Base-by-base conservation (phyloP, 1,140 invertebrate species). In the Probaryconus sp. region DNA sequence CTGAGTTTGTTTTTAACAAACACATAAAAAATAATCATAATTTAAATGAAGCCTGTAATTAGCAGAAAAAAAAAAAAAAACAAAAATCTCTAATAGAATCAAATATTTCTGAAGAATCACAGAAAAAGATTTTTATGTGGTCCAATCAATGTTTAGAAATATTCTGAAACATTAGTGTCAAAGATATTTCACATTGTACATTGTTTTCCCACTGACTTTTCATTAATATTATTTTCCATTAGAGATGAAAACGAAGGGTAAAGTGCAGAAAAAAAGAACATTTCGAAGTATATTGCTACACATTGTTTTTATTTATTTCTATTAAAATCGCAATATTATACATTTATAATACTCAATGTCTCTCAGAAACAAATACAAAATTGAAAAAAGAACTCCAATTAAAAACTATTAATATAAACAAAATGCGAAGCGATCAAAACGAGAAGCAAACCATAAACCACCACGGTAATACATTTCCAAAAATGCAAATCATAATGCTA, bases 301-400 rank as follows among this genome's bases (percentile, higher is more conserved):
- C 63, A 71, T 64, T 68, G 26, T 68, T 76, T 75, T 76, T 72
- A 72, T 76, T 76, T 68, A 64, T 72, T 5, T 31, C 2, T 31
- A 5, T 72, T 69, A 76, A 76, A 76, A 76, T 72, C 68, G 74
- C 74, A 68, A 76, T 76, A 72, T 76, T 76, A 76, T 76, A 76
- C 68, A 76, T 72, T 72, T 18, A 72, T 76, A 76, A 76, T 69
- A 72, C 68, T 76, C 74, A 76, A 76, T 76, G 73, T 76, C 73
- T 76, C 67, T 67, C 43, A 30, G 47, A 72, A 76, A 76, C 68
- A 71, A 63, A 76, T 72, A 76, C 58, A 76, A 76, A 76, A 72
- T 72, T 61, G 68, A 70, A 64, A 69, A 71, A 64, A 72, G 50
- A 69, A 71, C 35, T 53, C 58, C 56, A 67, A 60, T 76, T 64